These are phyloP conservation scores for Ictalurus furcatus DNA, from an alignment of 2,113 vertebrate species.

Conservation along the genomic window DNA sequence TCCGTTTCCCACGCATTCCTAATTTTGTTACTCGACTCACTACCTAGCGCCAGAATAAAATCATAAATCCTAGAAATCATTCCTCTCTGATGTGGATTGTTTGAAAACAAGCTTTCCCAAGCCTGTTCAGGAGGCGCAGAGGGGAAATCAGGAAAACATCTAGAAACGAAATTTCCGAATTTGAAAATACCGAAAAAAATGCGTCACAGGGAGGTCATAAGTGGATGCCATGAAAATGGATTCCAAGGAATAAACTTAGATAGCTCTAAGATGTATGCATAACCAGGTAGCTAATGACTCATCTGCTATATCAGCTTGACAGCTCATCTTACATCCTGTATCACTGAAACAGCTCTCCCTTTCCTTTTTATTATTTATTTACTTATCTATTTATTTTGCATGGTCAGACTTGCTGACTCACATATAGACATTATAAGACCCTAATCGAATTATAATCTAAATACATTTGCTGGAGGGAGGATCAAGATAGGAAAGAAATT, in stretches of 20 bases:
- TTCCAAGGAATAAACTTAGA: not conserved
- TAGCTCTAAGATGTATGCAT: not conserved
- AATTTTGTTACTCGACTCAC: no score
- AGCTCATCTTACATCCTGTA: not conserved
- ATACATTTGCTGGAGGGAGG: not conserved
- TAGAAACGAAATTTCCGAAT: no score
- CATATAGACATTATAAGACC: not conserved
- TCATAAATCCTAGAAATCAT: no score
- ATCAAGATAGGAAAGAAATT: not conserved
- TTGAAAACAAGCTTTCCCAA: no score
- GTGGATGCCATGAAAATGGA: not conserved
- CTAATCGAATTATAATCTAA: not conserved
- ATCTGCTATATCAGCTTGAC: not conserved
- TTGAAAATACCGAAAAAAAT: no score
- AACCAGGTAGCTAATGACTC: not conserved
- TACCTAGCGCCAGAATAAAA: no score
- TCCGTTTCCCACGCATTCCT: no score
- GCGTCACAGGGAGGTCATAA: no score
- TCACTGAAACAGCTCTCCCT: not conserved
- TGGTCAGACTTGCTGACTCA: not conserved
- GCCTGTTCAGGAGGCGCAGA: no score
- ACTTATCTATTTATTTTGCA: not conserved
- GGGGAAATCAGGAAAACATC: no score
- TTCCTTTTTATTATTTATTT: not conserved
- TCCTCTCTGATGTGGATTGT: no score